A percentile compares a stretch with the other conserved stretches of the same genome.
Evolutionary conservation across 92 coral and sea anemone genomes (phyloP).

Genomic region (Bergia puertoricense): DNA sequence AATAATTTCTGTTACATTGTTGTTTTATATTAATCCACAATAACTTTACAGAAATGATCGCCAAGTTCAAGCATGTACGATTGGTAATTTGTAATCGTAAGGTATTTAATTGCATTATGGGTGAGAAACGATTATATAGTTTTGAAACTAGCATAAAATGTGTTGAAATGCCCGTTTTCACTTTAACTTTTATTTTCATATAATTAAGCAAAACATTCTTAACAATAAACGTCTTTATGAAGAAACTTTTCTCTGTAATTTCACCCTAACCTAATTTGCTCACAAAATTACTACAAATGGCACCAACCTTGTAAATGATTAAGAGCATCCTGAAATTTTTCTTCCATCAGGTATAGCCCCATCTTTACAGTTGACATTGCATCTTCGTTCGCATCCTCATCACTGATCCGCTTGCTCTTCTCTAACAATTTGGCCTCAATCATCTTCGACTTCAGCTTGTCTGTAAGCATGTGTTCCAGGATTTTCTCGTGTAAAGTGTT

Average conservation of each 20-base stretch:
- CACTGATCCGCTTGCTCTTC: neutral
- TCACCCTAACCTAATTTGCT: neutral
- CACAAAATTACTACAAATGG: neutral
- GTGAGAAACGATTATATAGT: too few species aligned
- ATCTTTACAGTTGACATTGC: neutral
- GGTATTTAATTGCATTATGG: too few species aligned
- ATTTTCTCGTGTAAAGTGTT: slow-evolving; percentile 47
- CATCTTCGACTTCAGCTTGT: slow-evolving; percentile 10
- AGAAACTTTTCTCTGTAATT: neutral
- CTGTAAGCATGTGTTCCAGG: slow-evolving; percentile 45
- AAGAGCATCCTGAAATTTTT: slow-evolving; percentile 15
- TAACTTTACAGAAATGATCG: too few species aligned
- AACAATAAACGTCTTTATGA: too few species aligned
- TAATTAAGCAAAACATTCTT: neutral
- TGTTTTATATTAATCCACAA: too few species aligned
- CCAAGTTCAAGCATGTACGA: too few species aligned
- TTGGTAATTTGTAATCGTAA: too few species aligned
- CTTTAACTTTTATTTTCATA: neutral
- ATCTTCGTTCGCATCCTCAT: neutral
- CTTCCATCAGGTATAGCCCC: slow-evolving; percentile 3
- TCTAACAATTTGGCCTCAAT: slow-evolving; percentile 7
- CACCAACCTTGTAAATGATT: slow-evolving; percentile 20
- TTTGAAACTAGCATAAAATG: too few species aligned
- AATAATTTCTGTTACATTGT: too few species aligned
- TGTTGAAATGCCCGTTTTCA: too few species aligned